phyloP scores from a whole-genome alignment of 1,140 invertebrate genomes.

The Fopius arisanus region DNA sequence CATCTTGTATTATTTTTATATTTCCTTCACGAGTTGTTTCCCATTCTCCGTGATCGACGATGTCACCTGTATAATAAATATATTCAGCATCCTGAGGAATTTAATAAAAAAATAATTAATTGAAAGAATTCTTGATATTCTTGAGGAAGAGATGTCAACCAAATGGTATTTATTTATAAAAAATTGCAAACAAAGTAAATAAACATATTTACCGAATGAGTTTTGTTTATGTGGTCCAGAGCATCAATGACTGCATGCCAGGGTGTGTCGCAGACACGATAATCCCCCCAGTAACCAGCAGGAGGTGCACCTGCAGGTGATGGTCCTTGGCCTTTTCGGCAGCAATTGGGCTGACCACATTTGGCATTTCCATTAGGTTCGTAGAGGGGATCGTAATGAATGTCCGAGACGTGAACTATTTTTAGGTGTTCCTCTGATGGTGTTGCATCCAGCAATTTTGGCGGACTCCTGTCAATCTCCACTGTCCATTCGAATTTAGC shows the following conservation, averaged over 20 bases:
- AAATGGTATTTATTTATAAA: too few species aligned
- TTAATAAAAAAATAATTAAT: too few species aligned
- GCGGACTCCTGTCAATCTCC: constrained; percentile 55
- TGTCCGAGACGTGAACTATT: constrained; percentile 80
- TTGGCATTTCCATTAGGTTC: constrained; percentile 70
- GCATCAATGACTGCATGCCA: constrained; percentile 71
- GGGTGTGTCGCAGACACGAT: constrained; percentile 78
- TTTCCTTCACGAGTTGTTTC: constrained; percentile 77
- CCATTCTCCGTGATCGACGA: constrained; percentile 86
- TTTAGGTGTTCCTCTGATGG: constrained; percentile 52
- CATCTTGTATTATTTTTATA: constrained; percentile 67
- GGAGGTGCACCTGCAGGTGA: constrained; percentile 48
- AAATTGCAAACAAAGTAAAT: too few species aligned
- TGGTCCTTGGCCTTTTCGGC: constrained; percentile 69
- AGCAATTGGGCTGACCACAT: constrained; percentile 82
- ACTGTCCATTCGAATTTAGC: constrained; percentile 67
- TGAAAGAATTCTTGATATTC: background rate
- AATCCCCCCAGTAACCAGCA: constrained; percentile 83
- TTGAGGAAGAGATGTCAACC: too few species aligned
- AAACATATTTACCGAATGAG: constrained; percentile 63
- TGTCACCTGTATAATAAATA: constrained; percentile 86
- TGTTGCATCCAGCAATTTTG: constrained; percentile 21
- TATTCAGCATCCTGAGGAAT: constrained; percentile 73
- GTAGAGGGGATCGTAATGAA: constrained; percentile 83
- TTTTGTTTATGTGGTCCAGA: constrained; percentile 65